Evolutionary conservation across 2,888 invertebrate species (phyloP), one percentile per base, ranked within the genome.

Genomic region (Drosophila silvestris): DNA sequence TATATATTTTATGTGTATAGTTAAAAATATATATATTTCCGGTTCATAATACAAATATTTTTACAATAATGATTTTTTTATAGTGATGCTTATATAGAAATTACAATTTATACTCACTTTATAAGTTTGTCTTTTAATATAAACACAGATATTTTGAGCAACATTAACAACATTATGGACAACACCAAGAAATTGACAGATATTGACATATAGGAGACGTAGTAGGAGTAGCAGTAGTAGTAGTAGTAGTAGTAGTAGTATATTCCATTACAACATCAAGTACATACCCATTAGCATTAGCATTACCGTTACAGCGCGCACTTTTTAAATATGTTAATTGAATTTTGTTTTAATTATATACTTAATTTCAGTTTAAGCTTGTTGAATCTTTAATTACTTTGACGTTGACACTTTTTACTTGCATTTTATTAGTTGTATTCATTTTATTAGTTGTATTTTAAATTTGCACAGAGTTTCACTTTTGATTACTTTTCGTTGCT

Each of bases 181-280:
- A 80, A 81, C 74, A 84, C 70, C 85, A 83, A 87, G 83, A 75
- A 85, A 73, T 69, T 76, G 73, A 77, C 74, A 82, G 72, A 87
- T 9, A 57, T 14, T 47, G 47, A 57, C 85, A 85, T 80, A 86
- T 64, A 81, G 60, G 51, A 79, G 80, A 85, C 83, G 80, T 80
- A 68, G 41, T n/a, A 41, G 41, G 19, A 41, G 41, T 41, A 41
- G 44, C 22, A 44, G 44, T 41, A n/a, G 41, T 41, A 41, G 41
- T 1, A 44, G 47, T 16, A 47, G 81, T 67, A 86, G 47, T 47
- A 47, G 47, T 47, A 47, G 47, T 47, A 47, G 81, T 70, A 86
- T 80, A 91, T 85, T 91, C 87, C 90, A 92, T 91, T 92, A 92
- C 92, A 92, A 92, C 92, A 92, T 92, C 92, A 91, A 92, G 89